A percentile compares a stretch with the other conserved stretches of the same genome.
phyloP scores from a whole-genome alignment of 1,140 invertebrate genomes.

The Drosophila navojoa region DNA sequence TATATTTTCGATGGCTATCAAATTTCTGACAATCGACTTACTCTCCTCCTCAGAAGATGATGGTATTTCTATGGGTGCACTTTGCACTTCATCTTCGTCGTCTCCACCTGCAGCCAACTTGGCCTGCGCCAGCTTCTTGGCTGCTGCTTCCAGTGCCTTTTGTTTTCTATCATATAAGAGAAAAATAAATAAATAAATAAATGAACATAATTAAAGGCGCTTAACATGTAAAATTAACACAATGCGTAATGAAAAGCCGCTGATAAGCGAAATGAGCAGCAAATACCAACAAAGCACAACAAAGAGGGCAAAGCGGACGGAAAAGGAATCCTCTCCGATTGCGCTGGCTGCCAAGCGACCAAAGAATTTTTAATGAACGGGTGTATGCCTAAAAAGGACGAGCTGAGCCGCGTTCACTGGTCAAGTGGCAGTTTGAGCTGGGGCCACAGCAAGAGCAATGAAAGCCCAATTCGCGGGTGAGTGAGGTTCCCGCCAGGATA shows the following conservation, averaged over 20 bases:
- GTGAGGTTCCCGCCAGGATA: constrained; percentile 61
- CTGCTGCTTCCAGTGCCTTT: constrained; percentile 54
- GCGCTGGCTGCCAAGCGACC: constrained; percentile 37
- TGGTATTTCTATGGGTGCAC: constrained; percentile 19
- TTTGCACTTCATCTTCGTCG: constrained; percentile 35
- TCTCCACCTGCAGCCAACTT: constrained; percentile 42
- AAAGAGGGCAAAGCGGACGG: constrained; percentile 39
- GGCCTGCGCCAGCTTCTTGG: constrained; percentile 56
- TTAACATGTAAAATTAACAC: constrained; percentile 72
- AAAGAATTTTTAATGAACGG: constrained; percentile 63
- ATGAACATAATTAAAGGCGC: constrained; percentile 72
- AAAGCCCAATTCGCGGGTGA: constrained; percentile 48
- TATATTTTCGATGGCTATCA: background rate
- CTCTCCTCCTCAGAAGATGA: constrained; percentile 76
- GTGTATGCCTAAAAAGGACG: constrained; percentile 46
- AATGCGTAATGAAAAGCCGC: constrained; percentile 79
- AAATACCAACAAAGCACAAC: constrained; percentile 70
- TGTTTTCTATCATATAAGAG: constrained; percentile 49
- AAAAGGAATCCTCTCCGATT: constrained; percentile 33
- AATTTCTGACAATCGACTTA: constrained; percentile 26
- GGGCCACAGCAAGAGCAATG: constrained; percentile 41
- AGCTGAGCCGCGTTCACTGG: constrained; percentile 41
- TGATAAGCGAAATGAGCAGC: constrained; percentile 81
- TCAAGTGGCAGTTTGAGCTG: constrained; percentile 64
- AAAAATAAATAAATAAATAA: constrained; percentile 44